Evolutionary conservation across 2,888 invertebrate genomes (phyloP), one percentile per base, ranked within the genome.

Genomic region (Chaetogeoica ovagalla): DNA sequence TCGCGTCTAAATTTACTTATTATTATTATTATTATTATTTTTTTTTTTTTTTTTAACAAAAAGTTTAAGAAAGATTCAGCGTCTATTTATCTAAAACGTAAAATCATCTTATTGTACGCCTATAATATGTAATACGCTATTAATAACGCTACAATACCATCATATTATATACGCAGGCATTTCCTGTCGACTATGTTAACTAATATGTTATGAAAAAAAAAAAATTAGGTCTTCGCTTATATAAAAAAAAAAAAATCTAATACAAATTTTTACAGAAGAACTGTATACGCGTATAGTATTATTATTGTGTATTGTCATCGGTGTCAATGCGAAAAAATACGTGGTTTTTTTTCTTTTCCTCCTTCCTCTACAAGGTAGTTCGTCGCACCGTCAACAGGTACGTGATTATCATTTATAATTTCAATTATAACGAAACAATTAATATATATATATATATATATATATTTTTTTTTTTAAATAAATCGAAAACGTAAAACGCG

Each of bases 61-160:
- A 65, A 55, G 65, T 17, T 19, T 19, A 39, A 21, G 23, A 39
- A 74, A 37, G 55, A 55, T 55, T 65, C 55, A 57, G 7, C 21
- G 23, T 65, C 17, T 63, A 39, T 65, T 65, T 23, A 39, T 65
- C 39, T 23, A 74, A 74, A 74, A 55, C 55, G 55, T 55, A 55
- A 63, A 39, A 65, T 65, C 55, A 65, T 74, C 65, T 71, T 59
- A 71, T 57, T 57, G 4, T 43, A 55, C 11, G 48, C 11, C n/a
- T 9, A 3, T 21, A 19, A 7, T 7, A 55, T 7, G 37, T 57
- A 57, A 57, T 30, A 30, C 30, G 30, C 30, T 30, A 30, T 30
- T 30, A 30, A 30, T 4, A 30, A 30, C 30, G 4, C 30, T 69
- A 39, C 17, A 2, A 37, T 37, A 57, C 4, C 30, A 39, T 6